phyloP scores from a whole-genome alignment of 53 echinoderm and acorn worm species.

The Paelopatides confundens region DNA sequence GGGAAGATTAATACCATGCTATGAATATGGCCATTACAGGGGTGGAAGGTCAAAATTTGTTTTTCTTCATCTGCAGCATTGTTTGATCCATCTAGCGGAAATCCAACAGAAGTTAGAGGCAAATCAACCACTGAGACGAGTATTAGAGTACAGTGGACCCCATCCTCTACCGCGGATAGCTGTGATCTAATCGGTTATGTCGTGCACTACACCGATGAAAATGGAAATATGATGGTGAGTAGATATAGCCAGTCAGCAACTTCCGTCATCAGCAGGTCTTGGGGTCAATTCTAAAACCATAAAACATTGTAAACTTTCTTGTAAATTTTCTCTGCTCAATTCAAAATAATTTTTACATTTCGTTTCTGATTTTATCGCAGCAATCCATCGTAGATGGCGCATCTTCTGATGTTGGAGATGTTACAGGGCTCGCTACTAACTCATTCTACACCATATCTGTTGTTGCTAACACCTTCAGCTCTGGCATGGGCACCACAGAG shows the following conservation, averaged over 20 bases:
- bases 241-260: too few species aligned
- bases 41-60: not conserved
- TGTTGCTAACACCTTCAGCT: slow-evolving; percentile 58
- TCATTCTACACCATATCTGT: slow-evolving; percentile 64
- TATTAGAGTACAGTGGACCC: slow-evolving; percentile 67
- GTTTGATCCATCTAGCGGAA: slow-evolving; percentile 17
- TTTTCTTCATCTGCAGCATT: not conserved
- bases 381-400: not conserved
- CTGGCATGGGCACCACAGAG: slow-evolving; percentile 42
- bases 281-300: too few species aligned
- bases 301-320: too few species aligned
- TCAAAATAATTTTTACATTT: too few species aligned
- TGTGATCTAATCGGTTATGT: slow-evolving; percentile 78
- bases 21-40: too few species aligned
- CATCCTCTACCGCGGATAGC: slow-evolving; percentile 53
- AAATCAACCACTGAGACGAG: slow-evolving; percentile 37
- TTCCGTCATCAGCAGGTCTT: too few species aligned
- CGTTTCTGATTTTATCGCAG: too few species aligned
- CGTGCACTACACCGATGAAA: slow-evolving; percentile 40
- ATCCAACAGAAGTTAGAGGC: slow-evolving; percentile 50
- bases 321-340: too few species aligned
- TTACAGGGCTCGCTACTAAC: slow-evolving; percentile 27
- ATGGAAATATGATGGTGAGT: slow-evolving; percentile 27
- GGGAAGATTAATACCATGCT: too few species aligned
- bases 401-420: not conserved